Evolutionary conservation across 1,140 invertebrate species (phyloP).

Genomic region (Pararge aegeria): DNA sequence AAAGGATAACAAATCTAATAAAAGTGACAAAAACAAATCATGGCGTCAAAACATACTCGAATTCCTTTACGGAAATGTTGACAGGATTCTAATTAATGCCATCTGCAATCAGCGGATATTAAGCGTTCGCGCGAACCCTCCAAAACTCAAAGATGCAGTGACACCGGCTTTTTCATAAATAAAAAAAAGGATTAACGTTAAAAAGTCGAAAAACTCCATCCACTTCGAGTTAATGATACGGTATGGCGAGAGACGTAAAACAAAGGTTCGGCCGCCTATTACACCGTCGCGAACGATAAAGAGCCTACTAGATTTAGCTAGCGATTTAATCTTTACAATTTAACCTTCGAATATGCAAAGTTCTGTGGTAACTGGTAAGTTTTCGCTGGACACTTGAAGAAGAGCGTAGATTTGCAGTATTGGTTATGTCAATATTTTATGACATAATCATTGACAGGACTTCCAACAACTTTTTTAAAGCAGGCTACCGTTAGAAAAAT

Average conservation of each 20-base stretch:
- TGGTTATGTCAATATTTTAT: too few species aligned
- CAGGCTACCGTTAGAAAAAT: too few species aligned
- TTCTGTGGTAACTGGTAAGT: too few species aligned
- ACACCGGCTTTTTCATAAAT: conserved; percentile 67
- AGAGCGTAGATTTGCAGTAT: too few species aligned
- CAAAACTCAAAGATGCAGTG: conserved; percentile 59
- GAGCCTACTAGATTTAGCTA: neutral
- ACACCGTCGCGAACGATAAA: conserved; percentile 43
- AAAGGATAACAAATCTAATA: neutral
- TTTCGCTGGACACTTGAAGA: too few species aligned
- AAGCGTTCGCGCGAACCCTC: conserved; percentile 48
- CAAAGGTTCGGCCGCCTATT: conserved; percentile 57
- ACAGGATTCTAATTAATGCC: conserved; percentile 49
- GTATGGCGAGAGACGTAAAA: conserved; percentile 70
- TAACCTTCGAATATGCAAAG: too few species aligned
- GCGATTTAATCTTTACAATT: neutral
- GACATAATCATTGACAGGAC: too few species aligned
- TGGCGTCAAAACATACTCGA: conserved; percentile 35
- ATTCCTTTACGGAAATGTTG: conserved; percentile 26
- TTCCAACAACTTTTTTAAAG: too few species aligned
- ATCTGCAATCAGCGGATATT: conserved; percentile 45
- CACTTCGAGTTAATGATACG: conserved; percentile 79
- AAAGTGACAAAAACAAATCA: neutral
- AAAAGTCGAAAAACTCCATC: conserved; percentile 70
- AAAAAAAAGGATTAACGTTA: conserved; percentile 75